These are phyloP conservation scores for Nemopilema nomurai DNA, from an alignment of 30 jellyfish, hydroid and myxozoan species.

Conservation along the genomic window DNA sequence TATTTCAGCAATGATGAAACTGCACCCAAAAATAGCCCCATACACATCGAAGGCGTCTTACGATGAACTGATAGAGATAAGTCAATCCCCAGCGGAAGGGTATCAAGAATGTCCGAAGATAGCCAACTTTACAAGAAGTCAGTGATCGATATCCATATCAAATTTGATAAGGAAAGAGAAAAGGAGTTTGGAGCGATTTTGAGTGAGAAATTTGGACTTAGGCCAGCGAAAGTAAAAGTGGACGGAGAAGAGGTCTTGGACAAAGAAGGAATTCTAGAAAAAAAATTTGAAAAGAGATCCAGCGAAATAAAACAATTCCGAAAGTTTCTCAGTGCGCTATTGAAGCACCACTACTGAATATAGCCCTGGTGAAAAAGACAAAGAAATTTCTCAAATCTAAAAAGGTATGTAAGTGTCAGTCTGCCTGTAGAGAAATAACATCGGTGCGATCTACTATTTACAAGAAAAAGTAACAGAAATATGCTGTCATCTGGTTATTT, in stretches of 20 bases:
- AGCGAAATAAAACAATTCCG: slow-evolving; percentile 45
- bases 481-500: too few relatives aligned
- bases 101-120: slow-evolving; percentile 18
- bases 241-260: background rate
- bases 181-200: slow-evolving; percentile 27
- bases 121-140: slow-evolving; percentile 43
- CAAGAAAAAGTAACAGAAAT: too few relatives aligned
- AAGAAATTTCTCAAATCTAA: background rate
- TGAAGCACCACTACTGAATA: slow-evolving; percentile 60
- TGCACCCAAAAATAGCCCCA: too few relatives aligned
- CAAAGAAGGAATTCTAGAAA: slow-evolving; percentile 13
- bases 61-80: too few relatives aligned
- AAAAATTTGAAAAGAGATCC: slow-evolving; percentile 46
- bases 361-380: slow-evolving; percentile 69
- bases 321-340: slow-evolving; percentile 47
- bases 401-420: background rate
- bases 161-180: slow-evolving; percentile 62
- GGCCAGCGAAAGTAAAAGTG: background rate
- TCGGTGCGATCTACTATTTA: background rate
- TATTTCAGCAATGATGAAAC: too few relatives aligned
- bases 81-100: too few relatives aligned
- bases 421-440: background rate
- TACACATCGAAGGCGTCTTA: too few relatives aligned
- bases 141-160: slow-evolving; percentile 39
- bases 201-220: slow-evolving; percentile 28